Percentiles rank a stretch among this genome's conserved stretches.
These are phyloP conservation scores for Heteromurus nitidus DNA, from an alignment of 2,888 invertebrate species.

Conservation along the genomic window DNA sequence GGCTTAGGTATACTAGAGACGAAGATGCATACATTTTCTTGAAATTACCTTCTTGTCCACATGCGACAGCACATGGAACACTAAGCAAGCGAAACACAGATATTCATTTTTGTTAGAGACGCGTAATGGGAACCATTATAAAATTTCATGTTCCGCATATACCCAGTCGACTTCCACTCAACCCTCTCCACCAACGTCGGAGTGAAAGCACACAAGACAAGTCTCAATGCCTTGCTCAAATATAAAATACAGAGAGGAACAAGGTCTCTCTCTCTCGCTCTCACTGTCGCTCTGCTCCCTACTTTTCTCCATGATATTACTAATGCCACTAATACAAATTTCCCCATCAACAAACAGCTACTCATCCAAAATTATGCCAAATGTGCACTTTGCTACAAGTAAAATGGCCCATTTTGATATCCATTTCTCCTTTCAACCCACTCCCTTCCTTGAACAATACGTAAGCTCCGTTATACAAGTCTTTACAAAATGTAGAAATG, in stretches of 20 bases:
- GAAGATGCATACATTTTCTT: too few species aligned
- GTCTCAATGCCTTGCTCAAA: conserved; percentile 3
- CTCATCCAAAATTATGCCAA: conserved; percentile 65
- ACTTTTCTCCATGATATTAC: conserved; percentile 48
- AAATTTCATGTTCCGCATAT: conserved; percentile 59
- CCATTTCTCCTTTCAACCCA: conserved; percentile 16
- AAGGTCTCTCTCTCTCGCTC: too few species aligned
- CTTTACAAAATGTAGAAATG: too few species aligned
- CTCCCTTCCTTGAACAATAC: not conserved
- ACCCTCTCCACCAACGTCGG: conserved; percentile 3
- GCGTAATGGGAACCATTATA: conserved; percentile 64
- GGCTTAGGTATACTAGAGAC: not conserved
- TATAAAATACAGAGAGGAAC: not conserved
- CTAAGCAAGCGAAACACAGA: conserved; percentile 28
- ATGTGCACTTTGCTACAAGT: conserved; percentile 62
- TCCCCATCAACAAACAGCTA: conserved; percentile 65
- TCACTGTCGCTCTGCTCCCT: too few species aligned
- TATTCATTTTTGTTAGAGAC: conserved; percentile 46
- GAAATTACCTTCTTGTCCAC: conserved; percentile 25
- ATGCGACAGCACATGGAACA: conserved; percentile 31
- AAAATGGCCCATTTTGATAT: conserved; percentile 60
- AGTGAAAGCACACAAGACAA: conserved; percentile 15
- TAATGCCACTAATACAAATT: conserved; percentile 63
- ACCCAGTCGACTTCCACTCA: conserved; percentile 25
- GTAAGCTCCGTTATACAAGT: too few species aligned